Evolutionary conservation across 1,140 invertebrate species (phyloP).

Genomic region (Anastatus disparis): DNA sequence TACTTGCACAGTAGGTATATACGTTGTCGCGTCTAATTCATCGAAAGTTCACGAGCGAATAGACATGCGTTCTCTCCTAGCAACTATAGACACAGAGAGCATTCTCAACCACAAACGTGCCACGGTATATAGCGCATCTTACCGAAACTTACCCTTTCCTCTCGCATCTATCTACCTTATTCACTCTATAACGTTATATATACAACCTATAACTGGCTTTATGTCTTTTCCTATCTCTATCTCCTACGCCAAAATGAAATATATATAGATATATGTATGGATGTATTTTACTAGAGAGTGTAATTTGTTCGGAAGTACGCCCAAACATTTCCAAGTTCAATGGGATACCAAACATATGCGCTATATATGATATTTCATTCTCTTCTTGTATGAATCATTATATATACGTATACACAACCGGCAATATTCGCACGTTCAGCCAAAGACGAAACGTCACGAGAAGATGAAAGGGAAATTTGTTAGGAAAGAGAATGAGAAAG

Average conservation of each 20-base stretch:
- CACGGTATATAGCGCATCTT: too few relatives aligned
- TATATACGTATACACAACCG: too few relatives aligned
- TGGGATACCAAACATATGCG: not conserved
- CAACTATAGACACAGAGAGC: too few relatives aligned
- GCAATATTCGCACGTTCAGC: not conserved
- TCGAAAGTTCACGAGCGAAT: slow-evolving; percentile 4
- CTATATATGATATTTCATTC: not conserved
- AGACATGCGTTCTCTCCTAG: too few relatives aligned
- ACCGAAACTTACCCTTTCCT: slow-evolving; percentile 9
- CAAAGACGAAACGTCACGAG: not conserved
- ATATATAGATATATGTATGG: too few relatives aligned
- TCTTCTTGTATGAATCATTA: not conserved
- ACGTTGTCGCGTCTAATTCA: slow-evolving; percentile 15
- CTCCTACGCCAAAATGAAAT: too few relatives aligned
- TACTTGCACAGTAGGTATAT: too few relatives aligned
- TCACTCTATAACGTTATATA: not conserved
- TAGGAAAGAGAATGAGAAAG: not conserved
- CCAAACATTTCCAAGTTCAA: slow-evolving; percentile 6
- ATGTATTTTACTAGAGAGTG: too few relatives aligned
- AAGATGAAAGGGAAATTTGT: slow-evolving; percentile 3
- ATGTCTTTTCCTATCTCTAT: not conserved
- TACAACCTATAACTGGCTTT: not conserved
- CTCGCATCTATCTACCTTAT: not conserved
- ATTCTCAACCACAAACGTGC: slow-evolving; percentile 9
- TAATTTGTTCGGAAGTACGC: slow-evolving; percentile 18